Base-by-base conservation (phyloP, 2,113 vertebrate genomes). In the Phaethon lepturus region DNA sequence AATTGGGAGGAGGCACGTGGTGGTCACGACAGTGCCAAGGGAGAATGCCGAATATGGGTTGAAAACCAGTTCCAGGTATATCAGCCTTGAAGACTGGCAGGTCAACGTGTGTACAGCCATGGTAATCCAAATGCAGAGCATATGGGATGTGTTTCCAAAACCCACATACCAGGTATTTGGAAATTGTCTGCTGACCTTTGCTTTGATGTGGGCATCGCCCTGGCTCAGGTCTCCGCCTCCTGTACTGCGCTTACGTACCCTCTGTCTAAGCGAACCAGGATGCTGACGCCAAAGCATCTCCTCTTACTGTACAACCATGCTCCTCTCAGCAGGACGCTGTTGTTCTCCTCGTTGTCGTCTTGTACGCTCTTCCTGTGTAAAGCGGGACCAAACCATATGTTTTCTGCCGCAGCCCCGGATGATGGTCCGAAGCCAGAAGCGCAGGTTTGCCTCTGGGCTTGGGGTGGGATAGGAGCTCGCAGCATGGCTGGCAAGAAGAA, bases 241-340 rank as follows among this genome's bases (percentile, higher is more conserved):
- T 1, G 9, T 60, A 33, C 31, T 25, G 13, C 0, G 0, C 29
- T 79, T 35, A n/a, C 3, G 9, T 67, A 56, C 35, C 42, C 22
- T 50, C 18, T 42, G 0, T 25, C 50, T 52, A 2, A 0, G 0
- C 0, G 2, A 86, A 56, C 23, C 29, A 52, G 23, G 22, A 31
- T 82, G 63, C 49, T 40, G 60, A 40, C 1, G 8, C n/a, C 78
- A 79, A 14, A 79, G 58, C 35, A 33, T 55, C 64, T 82, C 19
- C 49, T 85, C 63, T 77, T 68, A 11, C 44, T 35, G 7, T 52
- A 33, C 26, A 56, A 0, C 35, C 11, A 1, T 26, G 38, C 24
- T 67, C 22, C n/a, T 85, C 33, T 59, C 69, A 33, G 31, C 18
- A 26, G 44, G 66, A 52, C 12, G 3, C 20, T 38, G 10, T 44